These are phyloP conservation scores for Cheilosia vernalis DNA, from an alignment of 2,888 invertebrate genomes.

Conservation along the genomic window DNA sequence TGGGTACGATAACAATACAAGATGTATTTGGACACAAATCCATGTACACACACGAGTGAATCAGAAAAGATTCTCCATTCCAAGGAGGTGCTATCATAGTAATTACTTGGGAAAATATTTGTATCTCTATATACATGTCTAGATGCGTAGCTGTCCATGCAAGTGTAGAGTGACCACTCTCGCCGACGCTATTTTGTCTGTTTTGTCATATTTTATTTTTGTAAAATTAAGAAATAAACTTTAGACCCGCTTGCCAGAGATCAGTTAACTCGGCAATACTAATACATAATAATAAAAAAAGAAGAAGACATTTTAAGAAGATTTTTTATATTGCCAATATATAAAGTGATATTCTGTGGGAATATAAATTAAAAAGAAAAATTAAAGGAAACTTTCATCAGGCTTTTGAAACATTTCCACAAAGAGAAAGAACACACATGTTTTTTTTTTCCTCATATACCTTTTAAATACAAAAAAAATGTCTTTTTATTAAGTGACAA, in stretches of 20 bases:
- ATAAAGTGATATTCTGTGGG: neutral
- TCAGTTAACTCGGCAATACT: slow-evolving; percentile 1
- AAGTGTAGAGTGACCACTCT: neutral
- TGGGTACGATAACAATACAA: slow-evolving; percentile 26
- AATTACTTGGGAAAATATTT: slow-evolving; percentile 27
- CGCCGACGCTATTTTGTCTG: slow-evolving; percentile 1
- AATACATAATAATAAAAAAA: neutral
- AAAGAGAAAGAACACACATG: neutral
- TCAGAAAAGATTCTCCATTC: slow-evolving; percentile 9
- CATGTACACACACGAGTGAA: neutral
- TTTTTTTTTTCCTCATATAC: neutral
- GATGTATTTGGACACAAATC: neutral
- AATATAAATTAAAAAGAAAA: neutral
- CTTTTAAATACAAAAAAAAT: neutral
- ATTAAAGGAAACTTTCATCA: neutral
- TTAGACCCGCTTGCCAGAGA: neutral
- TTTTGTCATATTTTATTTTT: neutral
- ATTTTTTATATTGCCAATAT: neutral
- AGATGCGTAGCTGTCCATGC: neutral
- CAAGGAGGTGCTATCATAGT: slow-evolving; percentile 6
- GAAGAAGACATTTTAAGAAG: neutral
- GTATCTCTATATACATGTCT: neutral
- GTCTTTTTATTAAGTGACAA: neutral
- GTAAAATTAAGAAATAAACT: neutral
- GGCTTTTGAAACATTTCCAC: neutral